Conservation (phyloP, 2,113 vertebrate genomes). For the Xenopus tropicalis region DNA sequence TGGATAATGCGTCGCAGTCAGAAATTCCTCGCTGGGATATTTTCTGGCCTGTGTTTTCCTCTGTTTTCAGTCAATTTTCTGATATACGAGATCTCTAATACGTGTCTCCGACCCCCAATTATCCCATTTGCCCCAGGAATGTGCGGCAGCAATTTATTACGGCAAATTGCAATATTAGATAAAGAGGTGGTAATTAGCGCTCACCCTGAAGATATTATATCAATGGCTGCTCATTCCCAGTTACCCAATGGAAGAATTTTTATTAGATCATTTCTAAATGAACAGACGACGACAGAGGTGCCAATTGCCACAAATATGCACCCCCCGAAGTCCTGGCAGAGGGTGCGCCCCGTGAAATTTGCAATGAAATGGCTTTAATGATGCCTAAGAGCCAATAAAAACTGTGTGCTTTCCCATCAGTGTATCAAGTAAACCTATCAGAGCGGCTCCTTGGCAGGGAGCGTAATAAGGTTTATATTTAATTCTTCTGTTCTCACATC, state of each 20-base stretch:
- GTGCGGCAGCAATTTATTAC: constrained; percentile 10
- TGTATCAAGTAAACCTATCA: too few species aligned
- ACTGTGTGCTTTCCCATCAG: too few species aligned
- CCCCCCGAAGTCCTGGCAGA: not conserved
- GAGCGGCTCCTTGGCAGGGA: too few species aligned
- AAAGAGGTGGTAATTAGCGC: not conserved
- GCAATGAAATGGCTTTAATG: constrained; percentile 1
- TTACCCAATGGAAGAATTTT: too few species aligned
- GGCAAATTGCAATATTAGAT: constrained; percentile 12
- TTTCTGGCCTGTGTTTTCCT: not conserved
- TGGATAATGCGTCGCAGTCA: not conserved
- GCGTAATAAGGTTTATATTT: too few species aligned
- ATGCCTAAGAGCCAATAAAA: not conserved
- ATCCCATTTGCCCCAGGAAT: constrained; percentile 13
- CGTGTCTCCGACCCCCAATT: constrained; percentile 12
- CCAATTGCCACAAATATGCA: too few species aligned
- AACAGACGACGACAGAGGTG: too few species aligned
- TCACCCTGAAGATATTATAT: too few species aligned
- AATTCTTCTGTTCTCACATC: too few species aligned
- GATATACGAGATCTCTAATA: constrained; percentile 22
- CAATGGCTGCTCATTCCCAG: too few species aligned
- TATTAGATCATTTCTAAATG: too few species aligned
- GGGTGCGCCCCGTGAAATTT: too few species aligned
- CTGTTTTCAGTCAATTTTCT: constrained; percentile 1
- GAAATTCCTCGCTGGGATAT: constrained; percentile 1